Percentiles rank a stretch among this genome's conserved stretches.
These are phyloP conservation scores for Lordiphosa stackelbergi DNA, from an alignment of 1,140 invertebrate genomes.

Conservation along the genomic window DNA sequence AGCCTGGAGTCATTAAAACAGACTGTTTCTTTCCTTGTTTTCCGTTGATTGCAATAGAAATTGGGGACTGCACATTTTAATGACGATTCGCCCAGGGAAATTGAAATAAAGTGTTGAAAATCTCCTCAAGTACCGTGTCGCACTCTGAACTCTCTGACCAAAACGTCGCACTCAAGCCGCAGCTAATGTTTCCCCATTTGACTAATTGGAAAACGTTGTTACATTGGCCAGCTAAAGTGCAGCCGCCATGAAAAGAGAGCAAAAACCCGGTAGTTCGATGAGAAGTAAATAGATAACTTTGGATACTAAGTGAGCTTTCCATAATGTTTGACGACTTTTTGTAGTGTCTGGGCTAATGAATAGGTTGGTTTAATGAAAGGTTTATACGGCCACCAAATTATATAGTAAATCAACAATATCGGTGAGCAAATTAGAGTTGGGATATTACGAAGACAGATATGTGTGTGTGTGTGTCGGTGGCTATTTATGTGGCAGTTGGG, in stretches of 20 bases:
- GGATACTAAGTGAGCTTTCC: constrained; percentile 2
- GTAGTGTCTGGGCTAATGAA: background rate
- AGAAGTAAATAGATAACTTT: constrained; percentile 12
- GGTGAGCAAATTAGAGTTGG: background rate
- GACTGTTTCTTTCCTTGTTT: background rate
- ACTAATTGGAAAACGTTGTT: constrained; percentile 48
- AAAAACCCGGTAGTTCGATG: constrained; percentile 35
- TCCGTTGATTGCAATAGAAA: background rate
- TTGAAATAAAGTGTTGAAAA: background rate
- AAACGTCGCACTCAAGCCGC: background rate
- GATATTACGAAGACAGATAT: background rate
- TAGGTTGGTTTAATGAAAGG: constrained; percentile 12
- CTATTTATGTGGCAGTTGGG: background rate
- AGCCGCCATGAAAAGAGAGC: constrained; percentile 4
- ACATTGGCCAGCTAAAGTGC: constrained; percentile 17
- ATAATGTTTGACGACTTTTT: background rate
- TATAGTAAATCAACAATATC: constrained; percentile 1
- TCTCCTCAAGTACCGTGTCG: constrained; percentile 11
- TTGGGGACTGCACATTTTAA: too few relatives aligned
- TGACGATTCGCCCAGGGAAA: background rate
- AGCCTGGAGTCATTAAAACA: constrained; percentile 6
- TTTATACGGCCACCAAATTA: constrained; percentile 4
- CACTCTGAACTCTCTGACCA: constrained; percentile 9
- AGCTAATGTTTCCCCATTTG: constrained; percentile 17
- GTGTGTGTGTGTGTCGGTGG: background rate